Percentiles rank a stretch among this genome's conserved stretches.
These are phyloP conservation scores for Caenorhabditis auriculariae DNA, from an alignment of 2,888 invertebrate species.

Conservation along the genomic window DNA sequence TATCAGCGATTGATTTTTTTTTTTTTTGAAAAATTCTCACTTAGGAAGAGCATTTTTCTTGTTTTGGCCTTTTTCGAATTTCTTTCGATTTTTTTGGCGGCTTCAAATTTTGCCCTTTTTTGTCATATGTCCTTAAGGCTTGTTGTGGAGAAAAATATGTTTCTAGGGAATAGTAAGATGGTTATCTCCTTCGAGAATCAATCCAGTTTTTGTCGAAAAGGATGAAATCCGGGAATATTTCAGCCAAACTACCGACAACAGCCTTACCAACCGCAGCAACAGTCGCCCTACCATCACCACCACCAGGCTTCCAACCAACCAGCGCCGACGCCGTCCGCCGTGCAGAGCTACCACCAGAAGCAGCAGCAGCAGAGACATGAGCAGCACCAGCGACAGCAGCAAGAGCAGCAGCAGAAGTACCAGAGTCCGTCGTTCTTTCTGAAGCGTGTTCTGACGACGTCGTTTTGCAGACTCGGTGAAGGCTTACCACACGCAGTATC, in stretches of 20 bases:
- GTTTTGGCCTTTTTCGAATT: too few relatives aligned
- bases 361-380: constrained; percentile 18
- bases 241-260: background rate
- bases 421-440: background rate
- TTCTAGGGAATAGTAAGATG: too few relatives aligned
- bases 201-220: too few relatives aligned
- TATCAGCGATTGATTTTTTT: too few relatives aligned
- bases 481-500: constrained; percentile 39
- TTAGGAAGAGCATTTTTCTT: too few relatives aligned
- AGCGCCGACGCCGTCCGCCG: background rate
- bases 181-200: too few relatives aligned
- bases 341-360: background rate
- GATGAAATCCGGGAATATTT: too few relatives aligned
- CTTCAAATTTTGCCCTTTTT: too few relatives aligned
- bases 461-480: constrained; percentile 20
- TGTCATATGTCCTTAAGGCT: too few relatives aligned
- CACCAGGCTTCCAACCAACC: background rate
- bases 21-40: too few relatives aligned
- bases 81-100: too few relatives aligned
- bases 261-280: background rate
- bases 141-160: too few relatives aligned
- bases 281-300: background rate
- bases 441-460: background rate
- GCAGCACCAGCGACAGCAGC: constrained; percentile 11
- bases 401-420: constrained; percentile 8